Conservation (phyloP, 2,888 invertebrate genomes). For the Perizoma affinitatum region DNA sequence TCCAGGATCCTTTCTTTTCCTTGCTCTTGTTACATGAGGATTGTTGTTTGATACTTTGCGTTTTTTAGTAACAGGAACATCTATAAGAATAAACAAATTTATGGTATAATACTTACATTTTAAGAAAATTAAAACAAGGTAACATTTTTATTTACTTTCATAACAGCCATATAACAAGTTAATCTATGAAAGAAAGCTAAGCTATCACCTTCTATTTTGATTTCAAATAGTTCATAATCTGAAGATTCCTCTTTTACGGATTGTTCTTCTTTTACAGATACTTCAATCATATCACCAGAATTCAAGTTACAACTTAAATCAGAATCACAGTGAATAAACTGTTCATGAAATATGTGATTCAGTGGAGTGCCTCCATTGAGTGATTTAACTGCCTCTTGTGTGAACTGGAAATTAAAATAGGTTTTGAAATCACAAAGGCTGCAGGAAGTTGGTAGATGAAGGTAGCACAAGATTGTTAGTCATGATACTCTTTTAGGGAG, state of each 20-base stretch:
- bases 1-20: constrained; percentile 10
- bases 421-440: too few species aligned
- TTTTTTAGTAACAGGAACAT: constrained; percentile 10
- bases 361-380: constrained; percentile 22
- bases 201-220: constrained; percentile 17
- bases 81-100: constrained; percentile 6
- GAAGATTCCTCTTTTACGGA: constrained; percentile 20
- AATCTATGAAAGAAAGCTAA: not conserved
- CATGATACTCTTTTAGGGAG: too few species aligned
- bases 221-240: constrained; percentile 11
- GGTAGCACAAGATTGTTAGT: too few species aligned
- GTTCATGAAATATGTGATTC: constrained; percentile 6
- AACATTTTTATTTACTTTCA: not conserved
- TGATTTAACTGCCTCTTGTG: constrained; percentile 14
- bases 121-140: not conserved
- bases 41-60: constrained; percentile 9
- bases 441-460: too few species aligned
- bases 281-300: not conserved
- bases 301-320: constrained; percentile 6
- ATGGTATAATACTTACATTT: not conserved
- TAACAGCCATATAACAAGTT: not conserved
- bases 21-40: constrained; percentile 5
- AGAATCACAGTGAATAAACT: constrained; percentile 2
- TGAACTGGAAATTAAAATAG: constrained; percentile 17
- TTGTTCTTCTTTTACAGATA: constrained; percentile 24